Evolutionary conservation across 2,888 invertebrate genomes (phyloP), one percentile per base, ranked within the genome.

Genomic region (Thalpophila matura): DNA sequence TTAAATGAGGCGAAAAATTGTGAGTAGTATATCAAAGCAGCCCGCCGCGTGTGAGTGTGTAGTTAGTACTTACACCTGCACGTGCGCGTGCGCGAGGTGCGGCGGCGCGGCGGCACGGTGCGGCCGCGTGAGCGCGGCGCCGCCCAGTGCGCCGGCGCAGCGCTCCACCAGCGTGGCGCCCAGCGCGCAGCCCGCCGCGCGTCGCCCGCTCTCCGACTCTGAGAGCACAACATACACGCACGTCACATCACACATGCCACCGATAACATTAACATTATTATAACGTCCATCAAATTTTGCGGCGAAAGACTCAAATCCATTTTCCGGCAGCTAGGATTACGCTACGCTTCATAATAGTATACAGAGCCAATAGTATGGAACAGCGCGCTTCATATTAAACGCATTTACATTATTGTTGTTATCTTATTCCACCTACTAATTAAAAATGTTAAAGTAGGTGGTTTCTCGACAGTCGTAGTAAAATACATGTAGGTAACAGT

Each of bases 111-210:
- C 82, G 56, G 86, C 77, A 78, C 90, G 90, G 84, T 92, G 93
- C 83, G 93, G 92, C 16, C 92, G 88, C 18, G 92, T 89, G 71
- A 90, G 88, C 27, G 93, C 92, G 14, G 93, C 92, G 73, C 89
- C 91, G 9, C 82, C 89, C 72, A 93, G 86, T 77, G 92, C 89
- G 57, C 81, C 87, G 68, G 88, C 86, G 77, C 87, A 84, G 59
- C 93, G 90, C 85, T 93, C 93, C 81, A 92, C 84, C 67, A 93
- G 83, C 77, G 89, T 86, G 55, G 88, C 89, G 57, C 86, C 76
- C 66, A 82, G 59, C 61, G 79, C 73, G 62, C 79, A 76, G 76
- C 74, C 70, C 62, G 81, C 62, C 70, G 70, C 55, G 38, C 77
- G 80, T 26, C 77, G 64, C 54, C 66, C 59, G 63, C 79, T 60